phyloP scores from a whole-genome alignment of 92 coral and sea anemone genomes.

The Plumapathes pennacea region DNA sequence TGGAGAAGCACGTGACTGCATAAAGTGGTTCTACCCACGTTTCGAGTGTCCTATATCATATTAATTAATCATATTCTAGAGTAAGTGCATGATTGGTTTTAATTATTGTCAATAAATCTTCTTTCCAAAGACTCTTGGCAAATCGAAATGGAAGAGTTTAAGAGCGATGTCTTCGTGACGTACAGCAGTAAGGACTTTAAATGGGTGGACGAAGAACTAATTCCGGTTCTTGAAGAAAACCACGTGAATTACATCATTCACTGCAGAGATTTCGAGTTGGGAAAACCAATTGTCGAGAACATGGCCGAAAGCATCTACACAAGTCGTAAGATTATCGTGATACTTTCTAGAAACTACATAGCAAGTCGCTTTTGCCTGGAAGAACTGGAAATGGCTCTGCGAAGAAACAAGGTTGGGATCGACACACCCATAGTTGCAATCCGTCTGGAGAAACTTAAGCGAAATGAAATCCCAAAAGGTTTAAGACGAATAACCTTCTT shows the following conservation, averaged over 20 bases:
- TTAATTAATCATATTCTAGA: no score
- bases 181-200: slow-evolving; percentile 58
- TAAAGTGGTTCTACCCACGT: no score
- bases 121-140: no score
- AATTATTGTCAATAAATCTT: no score
- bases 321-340: slow-evolving; percentile 59
- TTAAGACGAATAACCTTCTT: slow-evolving; percentile 33
- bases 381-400: slow-evolving; percentile 57
- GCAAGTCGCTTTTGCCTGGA: slow-evolving; percentile 63
- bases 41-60: no score
- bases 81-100: no score
- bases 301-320: slow-evolving; percentile 74
- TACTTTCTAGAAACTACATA: slow-evolving; percentile 64
- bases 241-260: slow-evolving; percentile 65
- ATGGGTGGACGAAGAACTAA: slow-evolving; percentile 54
- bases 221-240: slow-evolving; percentile 55
- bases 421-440: slow-evolving; percentile 49
- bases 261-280: slow-evolving; percentile 62
- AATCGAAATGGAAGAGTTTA: no score
- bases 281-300: slow-evolving; percentile 57
- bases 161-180: no score
- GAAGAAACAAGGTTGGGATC: slow-evolving; percentile 23
- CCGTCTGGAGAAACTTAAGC: slow-evolving; percentile 41
- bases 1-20: no score
- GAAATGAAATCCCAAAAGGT: slow-evolving; percentile 43